Base-by-base conservation (phyloP, 2,888 invertebrate genomes). In the Apodemia mormo region DNA sequence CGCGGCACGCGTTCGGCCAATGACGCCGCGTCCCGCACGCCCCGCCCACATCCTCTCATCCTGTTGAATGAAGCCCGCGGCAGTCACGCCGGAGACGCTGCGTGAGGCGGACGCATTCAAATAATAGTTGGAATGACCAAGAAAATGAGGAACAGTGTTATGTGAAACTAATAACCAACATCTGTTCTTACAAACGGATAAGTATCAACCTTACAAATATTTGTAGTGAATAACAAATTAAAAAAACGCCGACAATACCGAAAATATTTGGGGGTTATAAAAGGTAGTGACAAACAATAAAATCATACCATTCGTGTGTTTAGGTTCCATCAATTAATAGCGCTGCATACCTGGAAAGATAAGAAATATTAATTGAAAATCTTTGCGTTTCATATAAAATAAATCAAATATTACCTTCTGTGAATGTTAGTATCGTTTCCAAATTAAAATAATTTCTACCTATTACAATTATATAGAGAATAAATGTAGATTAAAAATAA, bases 1-100 rank as follows among this genome's bases (percentile, higher is more conserved):
- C 33, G 33, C 79, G 82, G 79, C 82, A 80, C 78, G 79, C 82
- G 82, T 78, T 83, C 84, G 82, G 84, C 93, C 93, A 93, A 92
- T 93, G 84, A 87, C 82, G 80, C 83, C 85, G 87, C 88, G 86
- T 87, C 88, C 91, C 91, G 87, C 92, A 80, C 90, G 92, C 92
- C 90, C 92, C 92, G 92, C 92, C 93, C 93, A 92, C 88, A 85
- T 87, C 90, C 85, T 87, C 80, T 81, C 80, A 74, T 88, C 87
- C 85, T 90, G 87, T 89, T 92, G 92, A 92, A 92, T 90, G 92
- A 78, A 83, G 82, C 85, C 81, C 83, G 81, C 87, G 87, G 88
- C 89, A 92, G 93, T 92, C 88, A 84, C 81, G 79, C 77, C 78
- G 80, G 78, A 80, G 81, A 82, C 82, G 78, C 80, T 78, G 78